phyloP scores from a whole-genome alignment of 2,797 vertebrate genomes.

The Coracias cyanogaster region DNA sequence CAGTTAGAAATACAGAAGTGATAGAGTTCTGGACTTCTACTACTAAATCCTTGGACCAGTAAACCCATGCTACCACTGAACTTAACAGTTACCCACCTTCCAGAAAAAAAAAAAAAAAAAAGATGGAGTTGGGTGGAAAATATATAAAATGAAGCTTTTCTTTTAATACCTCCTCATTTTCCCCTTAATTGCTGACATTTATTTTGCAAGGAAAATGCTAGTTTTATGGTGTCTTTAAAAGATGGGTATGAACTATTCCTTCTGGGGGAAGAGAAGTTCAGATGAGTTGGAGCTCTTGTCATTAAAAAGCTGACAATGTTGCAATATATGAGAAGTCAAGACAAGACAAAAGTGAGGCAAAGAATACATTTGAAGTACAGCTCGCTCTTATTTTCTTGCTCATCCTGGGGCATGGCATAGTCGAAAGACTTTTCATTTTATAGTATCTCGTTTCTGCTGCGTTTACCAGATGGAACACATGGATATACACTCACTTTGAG shows the following conservation, averaged over 20 bases:
- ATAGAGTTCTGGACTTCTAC: not conserved
- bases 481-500: not conserved
- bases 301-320: not conserved
- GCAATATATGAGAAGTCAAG: not conserved
- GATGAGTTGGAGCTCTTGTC: not conserved
- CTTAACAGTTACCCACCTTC: not conserved
- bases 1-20: not conserved
- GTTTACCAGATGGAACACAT: conserved; percentile 1
- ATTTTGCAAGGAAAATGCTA: not conserved
- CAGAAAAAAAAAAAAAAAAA: not conserved
- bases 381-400: not conserved
- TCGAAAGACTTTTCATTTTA: not conserved
- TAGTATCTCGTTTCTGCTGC: not conserved
- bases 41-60: not conserved
- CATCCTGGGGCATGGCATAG: not conserved
- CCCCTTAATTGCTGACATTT: not conserved
- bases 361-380: not conserved
- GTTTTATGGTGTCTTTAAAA: not conserved
- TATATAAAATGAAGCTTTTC: not conserved
- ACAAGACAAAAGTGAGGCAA: not conserved
- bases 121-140: not conserved
- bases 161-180: not conserved
- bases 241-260: not conserved
- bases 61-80: not conserved
- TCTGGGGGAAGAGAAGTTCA: not conserved